Conservation (phyloP, 64 coral and sea anemone species). For the Stichodactyla mertensii region DNA sequence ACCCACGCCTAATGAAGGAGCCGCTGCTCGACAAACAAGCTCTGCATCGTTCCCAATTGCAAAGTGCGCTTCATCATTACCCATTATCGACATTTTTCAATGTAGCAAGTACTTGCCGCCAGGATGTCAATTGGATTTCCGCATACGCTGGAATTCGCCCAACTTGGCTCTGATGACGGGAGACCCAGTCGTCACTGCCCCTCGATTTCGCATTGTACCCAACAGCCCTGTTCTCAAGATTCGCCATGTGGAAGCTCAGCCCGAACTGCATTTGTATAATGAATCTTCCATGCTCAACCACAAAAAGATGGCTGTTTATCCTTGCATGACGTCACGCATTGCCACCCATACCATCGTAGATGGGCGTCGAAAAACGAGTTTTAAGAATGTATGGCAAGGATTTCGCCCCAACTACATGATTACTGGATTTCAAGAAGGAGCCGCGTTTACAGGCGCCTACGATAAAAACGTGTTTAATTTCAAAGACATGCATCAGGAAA, state of each 20-base stretch:
- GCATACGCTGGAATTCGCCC: neutral
- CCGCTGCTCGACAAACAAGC: neutral
- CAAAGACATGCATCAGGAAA: neutral
- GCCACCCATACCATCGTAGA: neutral
- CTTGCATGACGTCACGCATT: conserved; percentile 2
- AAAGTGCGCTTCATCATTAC: neutral
- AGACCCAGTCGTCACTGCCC: neutral
- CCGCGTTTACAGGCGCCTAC: neutral
- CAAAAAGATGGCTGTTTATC: conserved; percentile 17
- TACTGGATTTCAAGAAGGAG: neutral
- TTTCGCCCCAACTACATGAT: neutral
- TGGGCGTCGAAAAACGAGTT: neutral
- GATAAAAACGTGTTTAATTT: neutral
- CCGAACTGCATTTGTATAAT: neutral
- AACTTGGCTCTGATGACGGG: conserved; percentile 7
- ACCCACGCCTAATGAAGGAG: neutral
- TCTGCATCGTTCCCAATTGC: neutral
- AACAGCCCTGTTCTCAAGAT: conserved; percentile 2
- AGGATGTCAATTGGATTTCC: conserved; percentile 11
- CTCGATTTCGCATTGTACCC: neutral
- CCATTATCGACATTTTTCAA: neutral
- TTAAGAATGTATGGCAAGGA: neutral
- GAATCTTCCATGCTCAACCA: neutral
- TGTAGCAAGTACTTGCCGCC: neutral
- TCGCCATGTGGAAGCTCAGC: neutral